Conservation (phyloP, 2,797 vertebrate species). For the Macropus fuliginosus region DNA sequence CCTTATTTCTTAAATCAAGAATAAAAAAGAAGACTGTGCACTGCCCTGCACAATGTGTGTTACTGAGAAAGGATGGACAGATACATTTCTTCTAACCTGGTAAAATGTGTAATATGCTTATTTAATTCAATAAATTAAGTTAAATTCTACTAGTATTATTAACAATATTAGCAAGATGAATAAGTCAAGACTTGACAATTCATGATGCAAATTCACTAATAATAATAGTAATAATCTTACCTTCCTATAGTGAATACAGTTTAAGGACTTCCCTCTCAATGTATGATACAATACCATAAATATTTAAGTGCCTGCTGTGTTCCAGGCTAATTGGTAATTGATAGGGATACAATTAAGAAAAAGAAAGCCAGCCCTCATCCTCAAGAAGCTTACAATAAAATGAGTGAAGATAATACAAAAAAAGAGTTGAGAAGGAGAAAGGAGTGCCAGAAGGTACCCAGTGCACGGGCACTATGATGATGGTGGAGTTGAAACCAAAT, state of each 20-base stretch:
- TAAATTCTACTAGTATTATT: not conserved
- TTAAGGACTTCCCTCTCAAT: not conserved
- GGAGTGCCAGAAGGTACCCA: too few relatives aligned
- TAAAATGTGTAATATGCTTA: not conserved
- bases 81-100: not conserved
- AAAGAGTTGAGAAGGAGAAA: too few relatives aligned
- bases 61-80: not conserved
- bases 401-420: too few relatives aligned
- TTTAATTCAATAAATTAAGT: not conserved
- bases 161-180: not conserved
- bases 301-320: not conserved
- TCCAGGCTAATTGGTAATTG: not conserved
- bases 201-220: not conserved
- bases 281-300: not conserved
- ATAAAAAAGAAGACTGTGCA: not conserved
- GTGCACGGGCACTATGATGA: too few relatives aligned
- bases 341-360: too few relatives aligned
- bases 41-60: not conserved
- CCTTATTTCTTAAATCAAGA: not conserved
- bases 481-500: too few relatives aligned
- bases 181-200: not conserved
- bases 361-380: too few relatives aligned
- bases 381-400: too few relatives aligned
- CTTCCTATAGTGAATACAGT: not conserved
- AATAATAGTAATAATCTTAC: not conserved